Percentiles rank a stretch among this genome's conserved stretches.
Conservation (phyloP, 2,797 vertebrate genomes). For the Distichodus sexfasciatus region DNA sequence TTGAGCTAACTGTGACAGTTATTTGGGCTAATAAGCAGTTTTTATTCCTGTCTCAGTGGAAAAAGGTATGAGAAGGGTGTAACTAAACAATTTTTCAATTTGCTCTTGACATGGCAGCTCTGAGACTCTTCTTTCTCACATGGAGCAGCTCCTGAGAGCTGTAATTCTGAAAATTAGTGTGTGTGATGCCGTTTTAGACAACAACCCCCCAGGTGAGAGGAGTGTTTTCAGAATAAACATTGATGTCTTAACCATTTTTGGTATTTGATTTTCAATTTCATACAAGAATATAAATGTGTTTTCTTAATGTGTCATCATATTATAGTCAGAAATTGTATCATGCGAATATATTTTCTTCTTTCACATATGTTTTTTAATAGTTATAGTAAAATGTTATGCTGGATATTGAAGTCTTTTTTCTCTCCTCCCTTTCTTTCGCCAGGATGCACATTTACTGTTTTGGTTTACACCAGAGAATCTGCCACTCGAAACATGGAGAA, state of each 20-base stretch:
- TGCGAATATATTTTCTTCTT: no score
- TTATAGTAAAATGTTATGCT: neutral
- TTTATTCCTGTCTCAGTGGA: no score
- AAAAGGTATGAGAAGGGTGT: no score
- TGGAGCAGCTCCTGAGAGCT: slow-evolving; percentile 93
- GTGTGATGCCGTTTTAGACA: slow-evolving; percentile 92
- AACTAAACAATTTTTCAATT: no score
- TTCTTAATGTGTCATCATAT: no score
- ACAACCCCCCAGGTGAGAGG: slow-evolving; percentile 89
- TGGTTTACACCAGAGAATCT: slow-evolving; percentile 95
- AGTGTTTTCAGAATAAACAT: no score
- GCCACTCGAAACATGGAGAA: slow-evolving; percentile 98
- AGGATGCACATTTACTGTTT: slow-evolving; percentile 94
- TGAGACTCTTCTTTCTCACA: slow-evolving; percentile 87
- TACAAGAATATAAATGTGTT: neutral
- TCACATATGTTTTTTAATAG: no score
- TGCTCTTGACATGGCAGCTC: slow-evolving; percentile 72
- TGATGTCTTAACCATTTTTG: no score
- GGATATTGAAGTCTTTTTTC: neutral
- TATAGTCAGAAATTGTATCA: no score
- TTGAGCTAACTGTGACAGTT: no score
- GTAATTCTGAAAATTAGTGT: slow-evolving; percentile 98
- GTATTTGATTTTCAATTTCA: no score
- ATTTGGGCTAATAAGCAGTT: no score
- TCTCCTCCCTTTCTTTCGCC: slow-evolving; percentile 31